phyloP scores from a whole-genome alignment of 2,888 invertebrate genomes.

The Synergus itoensis region DNA sequence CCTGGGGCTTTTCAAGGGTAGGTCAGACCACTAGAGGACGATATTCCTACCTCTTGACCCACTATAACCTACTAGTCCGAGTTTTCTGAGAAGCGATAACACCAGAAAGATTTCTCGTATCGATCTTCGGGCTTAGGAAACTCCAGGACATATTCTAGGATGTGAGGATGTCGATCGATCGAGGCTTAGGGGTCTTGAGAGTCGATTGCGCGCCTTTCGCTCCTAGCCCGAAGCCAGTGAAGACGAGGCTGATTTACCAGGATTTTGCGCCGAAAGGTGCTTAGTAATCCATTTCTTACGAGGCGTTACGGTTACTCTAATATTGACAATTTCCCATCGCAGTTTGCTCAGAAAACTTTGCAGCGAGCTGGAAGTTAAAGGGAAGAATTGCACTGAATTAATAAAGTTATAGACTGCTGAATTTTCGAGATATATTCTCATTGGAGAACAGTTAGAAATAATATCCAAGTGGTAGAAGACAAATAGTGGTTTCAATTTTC shows the following conservation, averaged over 20 bases:
- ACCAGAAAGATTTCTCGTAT: background rate
- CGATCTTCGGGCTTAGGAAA: background rate
- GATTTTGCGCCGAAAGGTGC: conserved; percentile 1
- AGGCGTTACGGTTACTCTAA: background rate
- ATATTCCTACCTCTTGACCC: conserved; percentile 31
- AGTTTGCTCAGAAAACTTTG: conserved; percentile 4
- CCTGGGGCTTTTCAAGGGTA: conserved; percentile 22
- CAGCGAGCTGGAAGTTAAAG: background rate
- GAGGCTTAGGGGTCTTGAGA: background rate
- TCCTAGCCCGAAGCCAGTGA: conserved; percentile 7
- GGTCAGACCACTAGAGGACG: background rate
- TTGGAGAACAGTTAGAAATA: background rate
- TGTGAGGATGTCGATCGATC: conserved; percentile 7
- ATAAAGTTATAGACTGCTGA: background rate
- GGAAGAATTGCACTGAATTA: background rate
- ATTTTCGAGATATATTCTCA: background rate
- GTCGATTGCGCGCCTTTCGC: background rate
- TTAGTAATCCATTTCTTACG: conserved; percentile 6
- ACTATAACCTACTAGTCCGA: background rate
- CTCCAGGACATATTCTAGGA: background rate
- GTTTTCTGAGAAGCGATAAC: background rate
- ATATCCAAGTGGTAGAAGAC: background rate
- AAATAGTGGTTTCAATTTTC: background rate
- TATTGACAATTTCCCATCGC: conserved; percentile 14
- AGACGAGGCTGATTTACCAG: conserved; percentile 1